Base-by-base conservation (phyloP, 2,797 vertebrate species). In the Sparus aurata region DNA sequence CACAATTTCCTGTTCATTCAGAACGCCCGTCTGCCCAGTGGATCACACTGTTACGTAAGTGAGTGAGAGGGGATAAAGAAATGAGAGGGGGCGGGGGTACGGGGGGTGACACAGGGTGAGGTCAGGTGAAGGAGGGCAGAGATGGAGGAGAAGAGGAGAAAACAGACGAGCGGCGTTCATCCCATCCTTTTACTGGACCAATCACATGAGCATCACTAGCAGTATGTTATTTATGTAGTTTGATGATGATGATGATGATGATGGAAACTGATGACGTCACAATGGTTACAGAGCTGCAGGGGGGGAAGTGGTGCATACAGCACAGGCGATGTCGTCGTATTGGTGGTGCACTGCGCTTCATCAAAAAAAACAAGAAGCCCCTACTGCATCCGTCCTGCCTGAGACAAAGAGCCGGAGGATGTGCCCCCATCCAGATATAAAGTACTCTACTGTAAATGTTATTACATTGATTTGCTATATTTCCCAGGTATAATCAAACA, bases 1-100 rank as follows among this genome's bases (percentile, higher is more conserved):
- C 90, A 95, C 73, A 76, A 82, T 89, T 87, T 84, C 75, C 76
- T 57, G 73, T 79, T 78, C 86, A 92, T 93, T 93, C 91, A 91
- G 68, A 77, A 69, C 16, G 43, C 49, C 70, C 43, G 27, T 60
- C 67, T 16, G 85, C 75, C 76, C 43, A 12, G 73, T 23, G 73
- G 60, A 79, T 75, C 80, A 38, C 59, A 54, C 77, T 34, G 59
- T 88, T 87, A 81, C 20, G 16, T 82, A 88, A 87, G 68, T 2
- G 2, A 10, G 55, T 16, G 59, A 46, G 74, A 53, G 58, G 45
- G 62, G 54, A 46, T 45, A 50, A 60, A 58, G 58, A 55, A 10
- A 4, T 17, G 16, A 27, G 45, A 30, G 61, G 38, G n/a, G 27
- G 30, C 30, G 30, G 30, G 30, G 6, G 30, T 34, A 34, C 6